These are phyloP conservation scores for Malthinus seriepunctatus DNA, from an alignment of 2,888 invertebrate species.

Conservation along the genomic window DNA sequence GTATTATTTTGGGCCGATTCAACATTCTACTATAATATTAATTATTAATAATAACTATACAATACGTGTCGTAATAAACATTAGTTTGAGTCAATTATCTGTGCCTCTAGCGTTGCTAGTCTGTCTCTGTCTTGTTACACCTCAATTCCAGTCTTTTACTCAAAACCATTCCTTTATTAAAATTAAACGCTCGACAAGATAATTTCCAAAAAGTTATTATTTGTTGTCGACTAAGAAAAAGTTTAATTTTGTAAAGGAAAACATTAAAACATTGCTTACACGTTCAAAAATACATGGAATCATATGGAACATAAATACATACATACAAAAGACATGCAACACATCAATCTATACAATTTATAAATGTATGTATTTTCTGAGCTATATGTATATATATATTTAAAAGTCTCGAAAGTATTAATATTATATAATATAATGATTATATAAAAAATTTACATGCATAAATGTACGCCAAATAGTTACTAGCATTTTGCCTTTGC, in stretches of 20 bases:
- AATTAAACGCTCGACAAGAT: background rate
- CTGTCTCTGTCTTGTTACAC: constrained; percentile 52
- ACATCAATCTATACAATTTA: constrained; percentile 34
- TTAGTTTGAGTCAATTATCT: constrained; percentile 68
- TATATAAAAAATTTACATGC: constrained; percentile 39
- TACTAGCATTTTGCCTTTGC: constrained; percentile 47
- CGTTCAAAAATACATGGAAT: constrained; percentile 56
- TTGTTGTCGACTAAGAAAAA: background rate
- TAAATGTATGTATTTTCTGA: constrained; percentile 56
- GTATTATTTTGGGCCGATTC: constrained; percentile 45
- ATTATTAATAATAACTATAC: constrained; percentile 30
- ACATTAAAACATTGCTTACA: constrained; percentile 53
- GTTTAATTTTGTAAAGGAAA: constrained; percentile 42
- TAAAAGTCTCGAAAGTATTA: constrained; percentile 45
- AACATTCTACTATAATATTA: constrained; percentile 42
- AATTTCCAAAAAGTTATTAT: background rate
- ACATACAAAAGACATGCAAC: constrained; percentile 42
- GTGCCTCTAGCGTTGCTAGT: constrained; percentile 61
- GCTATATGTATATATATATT: constrained; percentile 46
- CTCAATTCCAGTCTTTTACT: constrained; percentile 37
- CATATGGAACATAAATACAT: constrained; percentile 37
- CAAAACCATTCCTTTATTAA: constrained; percentile 5
- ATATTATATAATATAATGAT: constrained; percentile 32
- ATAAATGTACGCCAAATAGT: constrained; percentile 54
- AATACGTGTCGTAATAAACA: constrained; percentile 55